phyloP scores from a whole-genome alignment of 2,797 vertebrate genomes.

The Pipistrellus pipistrellus region DNA sequence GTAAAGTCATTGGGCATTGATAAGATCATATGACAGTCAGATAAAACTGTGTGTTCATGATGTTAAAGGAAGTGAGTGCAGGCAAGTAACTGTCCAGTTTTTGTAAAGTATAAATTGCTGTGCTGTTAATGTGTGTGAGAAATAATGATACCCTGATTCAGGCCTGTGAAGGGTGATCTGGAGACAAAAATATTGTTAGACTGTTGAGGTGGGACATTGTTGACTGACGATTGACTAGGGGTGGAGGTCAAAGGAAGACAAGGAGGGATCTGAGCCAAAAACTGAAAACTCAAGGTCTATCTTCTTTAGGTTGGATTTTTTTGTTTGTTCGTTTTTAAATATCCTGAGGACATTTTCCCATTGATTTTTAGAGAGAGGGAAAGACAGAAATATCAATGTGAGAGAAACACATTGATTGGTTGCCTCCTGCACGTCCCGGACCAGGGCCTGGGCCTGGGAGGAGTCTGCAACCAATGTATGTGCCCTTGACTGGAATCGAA shows the following conservation, averaged over 20 bases:
- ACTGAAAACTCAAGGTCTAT: neutral
- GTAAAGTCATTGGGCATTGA: neutral
- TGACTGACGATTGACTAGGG: neutral
- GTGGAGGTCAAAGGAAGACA: rapidly evolving
- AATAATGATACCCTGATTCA: neutral
- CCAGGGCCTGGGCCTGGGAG: too few species aligned
- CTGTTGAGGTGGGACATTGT: neutral
- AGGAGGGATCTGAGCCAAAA: neutral
- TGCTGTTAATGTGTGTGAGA: neutral
- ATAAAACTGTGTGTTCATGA: neutral
- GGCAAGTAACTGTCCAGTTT: neutral
- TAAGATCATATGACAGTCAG: neutral
- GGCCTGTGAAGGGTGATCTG: neutral
- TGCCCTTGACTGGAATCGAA: too few species aligned
- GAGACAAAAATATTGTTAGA: neutral
- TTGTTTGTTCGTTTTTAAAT: too few species aligned
- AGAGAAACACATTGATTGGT: too few species aligned
- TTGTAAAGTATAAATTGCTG: neutral
- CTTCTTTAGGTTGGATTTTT: neutral
- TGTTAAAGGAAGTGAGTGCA: neutral
- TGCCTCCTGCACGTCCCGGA: too few species aligned
- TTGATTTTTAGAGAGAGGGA: too few species aligned
- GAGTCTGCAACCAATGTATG: too few species aligned
- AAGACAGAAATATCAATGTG: too few species aligned
- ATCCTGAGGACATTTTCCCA: too few species aligned